A percentile compares a stretch with the other conserved stretches of the same genome.
phyloP scores from a whole-genome alignment of 2,113 vertebrate genomes.

The Chionomys nivalis region DNA sequence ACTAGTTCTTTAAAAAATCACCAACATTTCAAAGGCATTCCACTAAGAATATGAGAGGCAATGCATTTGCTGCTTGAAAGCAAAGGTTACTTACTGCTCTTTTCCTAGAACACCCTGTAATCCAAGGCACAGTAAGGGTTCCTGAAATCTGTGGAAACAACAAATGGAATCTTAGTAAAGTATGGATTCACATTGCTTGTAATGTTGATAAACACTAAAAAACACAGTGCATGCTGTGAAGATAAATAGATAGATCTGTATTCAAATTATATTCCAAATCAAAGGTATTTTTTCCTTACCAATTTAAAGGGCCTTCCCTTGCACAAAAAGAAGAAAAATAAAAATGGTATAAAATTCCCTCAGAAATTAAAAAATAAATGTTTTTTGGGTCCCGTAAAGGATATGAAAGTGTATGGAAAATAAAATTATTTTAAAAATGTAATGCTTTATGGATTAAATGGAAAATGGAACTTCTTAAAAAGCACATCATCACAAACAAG shows the following conservation, averaged over 20 bases:
- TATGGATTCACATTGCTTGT: constrained; percentile 64
- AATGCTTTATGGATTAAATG: background rate
- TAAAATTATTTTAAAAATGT: constrained; percentile 33
- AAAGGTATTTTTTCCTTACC: constrained; percentile 68
- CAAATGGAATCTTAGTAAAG: constrained; percentile 79
- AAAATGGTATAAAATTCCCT: background rate
- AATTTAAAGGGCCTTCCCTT: background rate
- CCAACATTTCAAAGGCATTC: constrained; percentile 48
- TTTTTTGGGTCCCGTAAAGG: background rate
- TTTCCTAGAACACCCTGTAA: constrained; percentile 97
- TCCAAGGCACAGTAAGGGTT: constrained; percentile 95
- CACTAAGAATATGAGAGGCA: constrained; percentile 40
- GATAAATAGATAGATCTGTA: background rate
- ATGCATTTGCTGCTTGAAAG: constrained; percentile 69
- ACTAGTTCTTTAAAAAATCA: constrained; percentile 14
- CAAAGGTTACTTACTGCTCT: constrained; percentile 94
- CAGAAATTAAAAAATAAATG: constrained; percentile 23
- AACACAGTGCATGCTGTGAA: constrained; percentile 26
- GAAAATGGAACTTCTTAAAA: background rate
- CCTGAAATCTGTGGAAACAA: constrained; percentile 91
- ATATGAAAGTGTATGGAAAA: background rate
- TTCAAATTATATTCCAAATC: constrained; percentile 33
- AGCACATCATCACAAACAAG: background rate
- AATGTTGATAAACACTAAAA: constrained; percentile 68
- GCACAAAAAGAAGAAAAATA: background rate